phyloP scores from a whole-genome alignment of 2,888 invertebrate species.

The Metallyticus violacea region DNA sequence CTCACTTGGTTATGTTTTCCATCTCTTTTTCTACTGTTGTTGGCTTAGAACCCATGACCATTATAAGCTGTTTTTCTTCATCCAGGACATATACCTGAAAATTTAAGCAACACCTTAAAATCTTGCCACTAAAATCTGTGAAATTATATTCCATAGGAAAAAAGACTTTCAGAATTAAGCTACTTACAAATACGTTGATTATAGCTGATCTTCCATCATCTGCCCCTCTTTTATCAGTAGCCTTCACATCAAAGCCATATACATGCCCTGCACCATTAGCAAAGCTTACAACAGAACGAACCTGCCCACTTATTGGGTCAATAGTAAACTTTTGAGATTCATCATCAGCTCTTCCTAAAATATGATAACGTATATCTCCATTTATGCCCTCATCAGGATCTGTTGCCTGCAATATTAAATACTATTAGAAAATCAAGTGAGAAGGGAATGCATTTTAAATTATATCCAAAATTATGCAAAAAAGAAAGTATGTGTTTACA shows the following conservation, averaged over 20 bases:
- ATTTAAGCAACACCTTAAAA: constrained; percentile 29
- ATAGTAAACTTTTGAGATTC: constrained; percentile 73
- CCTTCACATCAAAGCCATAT: constrained; percentile 84
- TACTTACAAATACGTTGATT: constrained; percentile 79
- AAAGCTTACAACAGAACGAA: constrained; percentile 69
- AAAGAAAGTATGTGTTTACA: too few relatives aligned
- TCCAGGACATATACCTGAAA: constrained; percentile 75
- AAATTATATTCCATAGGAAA: not conserved
- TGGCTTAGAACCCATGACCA: constrained; percentile 74
- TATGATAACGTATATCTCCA: constrained; percentile 75
- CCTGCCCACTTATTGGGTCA: constrained; percentile 72
- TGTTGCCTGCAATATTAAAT: constrained; percentile 54
- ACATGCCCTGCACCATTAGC: constrained; percentile 69
- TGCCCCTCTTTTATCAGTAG: constrained; percentile 75
- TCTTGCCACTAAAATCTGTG: not conserved
- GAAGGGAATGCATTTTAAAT: too few relatives aligned
- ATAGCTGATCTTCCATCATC: constrained; percentile 81
- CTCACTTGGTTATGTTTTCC: constrained; percentile 65
- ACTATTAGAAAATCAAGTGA: too few relatives aligned
- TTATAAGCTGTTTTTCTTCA: constrained; percentile 74
- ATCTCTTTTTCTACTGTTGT: constrained; percentile 70
- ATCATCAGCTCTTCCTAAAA: constrained; percentile 61
- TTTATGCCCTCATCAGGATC: constrained; percentile 75
- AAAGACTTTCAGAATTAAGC: not conserved
- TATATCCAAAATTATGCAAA: too few relatives aligned